Evolutionary conservation across 2,888 invertebrate genomes (phyloP), one percentile per base, ranked within the genome.

Genomic region (Thelaira solivaga): DNA sequence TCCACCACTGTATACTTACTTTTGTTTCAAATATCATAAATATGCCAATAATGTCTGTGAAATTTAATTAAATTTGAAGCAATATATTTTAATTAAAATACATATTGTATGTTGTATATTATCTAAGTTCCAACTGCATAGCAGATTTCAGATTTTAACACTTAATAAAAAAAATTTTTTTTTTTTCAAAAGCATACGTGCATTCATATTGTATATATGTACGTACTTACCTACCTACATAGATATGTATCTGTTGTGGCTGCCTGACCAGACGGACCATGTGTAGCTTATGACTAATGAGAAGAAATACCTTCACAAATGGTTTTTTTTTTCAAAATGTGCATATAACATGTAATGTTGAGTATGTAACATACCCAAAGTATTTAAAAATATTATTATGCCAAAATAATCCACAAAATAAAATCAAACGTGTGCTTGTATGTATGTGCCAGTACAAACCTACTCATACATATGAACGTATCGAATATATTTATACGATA

Each of bases 201-300:
- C n/a, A n/a, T n/a, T n/a, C n/a, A n/a, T n/a, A n/a, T n/a, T n/a
- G n/a, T n/a, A n/a, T n/a, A n/a, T n/a, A n/a, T n/a, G n/a, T n/a
- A n/a, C n/a, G n/a, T n/a, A n/a, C n/a, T n/a, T n/a, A n/a, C n/a
- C n/a, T n/a, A n/a, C n/a, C n/a, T n/a, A n/a, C n/a, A n/a, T n/a
- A n/a, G n/a, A n/a, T n/a, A n/a, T n/a, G n/a, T 39, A 13, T 39
- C 36, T 39, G 29, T 10, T 49, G 18, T 29, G 39, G 8, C 24
- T 55, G 51, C 61, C 13, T 41, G 16, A 45, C 43, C 51, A 53
- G 47, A 65, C 55, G 53, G 55, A 61, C 47, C 76, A 76, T 61
- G 47, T 62, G 67, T 61, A 65, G 41, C 22, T 68, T 74, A 80
- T 81, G 74, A 81, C 80, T 81, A 81, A 81, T 81, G 71, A 57